A percentile compares a stretch with the other conserved stretches of the same genome.
phyloP scores from a whole-genome alignment of 2,888 invertebrate species.

The Mimas tiliae region DNA sequence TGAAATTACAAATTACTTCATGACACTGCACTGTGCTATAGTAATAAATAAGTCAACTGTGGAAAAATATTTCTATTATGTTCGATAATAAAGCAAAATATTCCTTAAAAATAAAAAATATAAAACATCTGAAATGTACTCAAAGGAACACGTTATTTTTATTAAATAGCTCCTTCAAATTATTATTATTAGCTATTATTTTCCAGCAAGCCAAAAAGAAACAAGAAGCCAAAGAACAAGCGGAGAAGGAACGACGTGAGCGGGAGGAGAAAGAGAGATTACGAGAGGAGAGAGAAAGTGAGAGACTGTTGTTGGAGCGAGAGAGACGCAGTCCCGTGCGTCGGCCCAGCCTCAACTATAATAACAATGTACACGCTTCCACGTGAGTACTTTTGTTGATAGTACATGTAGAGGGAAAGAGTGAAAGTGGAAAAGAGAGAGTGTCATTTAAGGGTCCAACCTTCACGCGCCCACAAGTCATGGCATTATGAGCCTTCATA shows the following conservation, averaged over 20 bases:
- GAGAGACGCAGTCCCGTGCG: slow-evolving; percentile 57
- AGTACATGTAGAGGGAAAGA: background rate
- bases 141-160: too few species aligned
- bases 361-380: slow-evolving; percentile 39
- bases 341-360: slow-evolving; percentile 52
- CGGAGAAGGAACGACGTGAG: slow-evolving; percentile 66
- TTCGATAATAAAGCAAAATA: too few species aligned
- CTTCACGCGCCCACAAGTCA: too few species aligned
- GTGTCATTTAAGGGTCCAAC: too few species aligned
- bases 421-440: too few species aligned
- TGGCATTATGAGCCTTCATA: too few species aligned
- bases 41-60: too few species aligned
- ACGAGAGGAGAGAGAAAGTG: slow-evolving; percentile 63
- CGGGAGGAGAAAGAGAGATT: slow-evolving; percentile 66
- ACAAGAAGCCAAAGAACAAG: slow-evolving; percentile 74
- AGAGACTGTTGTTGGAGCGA: slow-evolving; percentile 46
- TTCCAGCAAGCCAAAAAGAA: slow-evolving; percentile 78
- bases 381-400: slow-evolving; percentile 45
- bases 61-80: too few species aligned
- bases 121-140: too few species aligned
- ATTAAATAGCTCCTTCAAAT: background rate
- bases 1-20: too few species aligned
- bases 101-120: too few species aligned
- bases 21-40: too few species aligned
- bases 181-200: background rate